A percentile compares a stretch with the other conserved stretches of the same genome.
Evolutionary conservation across 2,797 vertebrate genomes (phyloP).

Genomic region (Fundulus diaphanus): DNA sequence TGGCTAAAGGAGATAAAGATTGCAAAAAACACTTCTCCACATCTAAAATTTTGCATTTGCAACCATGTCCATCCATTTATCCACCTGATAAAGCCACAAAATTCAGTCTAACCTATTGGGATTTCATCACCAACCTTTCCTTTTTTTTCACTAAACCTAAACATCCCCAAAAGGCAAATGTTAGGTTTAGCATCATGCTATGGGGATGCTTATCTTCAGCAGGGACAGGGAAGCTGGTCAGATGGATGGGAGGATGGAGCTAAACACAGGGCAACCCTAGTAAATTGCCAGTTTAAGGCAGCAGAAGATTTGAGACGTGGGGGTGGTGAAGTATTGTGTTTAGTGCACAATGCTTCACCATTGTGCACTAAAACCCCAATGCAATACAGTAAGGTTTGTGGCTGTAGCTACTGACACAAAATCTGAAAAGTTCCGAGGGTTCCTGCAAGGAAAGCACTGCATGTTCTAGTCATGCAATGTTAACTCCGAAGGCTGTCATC

Average conservation of each 20-base stretch:
- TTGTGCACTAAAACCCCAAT: background rate
- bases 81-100: background rate
- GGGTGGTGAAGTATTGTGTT: background rate
- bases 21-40: background rate
- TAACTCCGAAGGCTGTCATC: background rate
- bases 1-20: slow-evolving; percentile 39
- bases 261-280: background rate
- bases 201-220: background rate
- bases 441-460: background rate
- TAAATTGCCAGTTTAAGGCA: background rate
- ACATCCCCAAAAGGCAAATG: background rate
- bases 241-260: background rate
- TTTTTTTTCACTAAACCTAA: background rate
- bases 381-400: background rate
- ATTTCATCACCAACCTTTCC: background rate
- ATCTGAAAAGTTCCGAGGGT: background rate
- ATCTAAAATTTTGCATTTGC: background rate
- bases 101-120: background rate
- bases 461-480: background rate
- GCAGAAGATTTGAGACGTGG: background rate
- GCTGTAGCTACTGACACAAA: background rate
- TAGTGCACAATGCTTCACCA: no score
- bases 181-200: background rate
- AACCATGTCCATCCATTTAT: background rate
- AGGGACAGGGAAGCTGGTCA: background rate